Percentiles rank a stretch among this genome's conserved stretches.
Conservation (phyloP, 2,113 vertebrate species). For the Lophura nycthemera region DNA sequence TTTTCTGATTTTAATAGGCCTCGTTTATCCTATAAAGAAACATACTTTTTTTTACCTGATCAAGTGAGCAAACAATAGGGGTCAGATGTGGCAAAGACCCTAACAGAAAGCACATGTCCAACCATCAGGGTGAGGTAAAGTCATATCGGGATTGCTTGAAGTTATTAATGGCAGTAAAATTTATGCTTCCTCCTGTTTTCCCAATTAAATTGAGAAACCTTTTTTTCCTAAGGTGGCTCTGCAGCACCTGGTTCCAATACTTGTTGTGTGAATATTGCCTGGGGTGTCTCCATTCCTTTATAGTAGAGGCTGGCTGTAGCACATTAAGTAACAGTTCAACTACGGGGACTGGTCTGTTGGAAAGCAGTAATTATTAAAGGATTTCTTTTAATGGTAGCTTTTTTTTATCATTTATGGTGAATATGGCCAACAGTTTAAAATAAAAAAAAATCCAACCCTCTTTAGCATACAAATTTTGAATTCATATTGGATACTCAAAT, state of each 20-base stretch:
- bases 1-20: conserved; percentile 79
- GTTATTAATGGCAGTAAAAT: conserved; percentile 98
- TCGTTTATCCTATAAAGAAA: conserved; percentile 82
- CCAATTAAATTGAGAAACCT: conserved; percentile 90
- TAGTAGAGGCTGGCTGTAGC: conserved; percentile 70
- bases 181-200: conserved; percentile 97
- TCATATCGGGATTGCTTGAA: conserved; percentile 87
- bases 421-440: not conserved
- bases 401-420: conserved; percentile 57
- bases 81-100: conserved; percentile 81
- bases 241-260: conserved; percentile 91
- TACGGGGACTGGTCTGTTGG: conserved; percentile 58
- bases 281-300: conserved; percentile 78
- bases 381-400: conserved; percentile 64
- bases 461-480: not conserved
- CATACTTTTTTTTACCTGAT: conserved; percentile 83
- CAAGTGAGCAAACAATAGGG: conserved; percentile 82
- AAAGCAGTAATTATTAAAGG: conserved; percentile 70
- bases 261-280: conserved; percentile 85
- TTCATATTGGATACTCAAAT: not conserved
- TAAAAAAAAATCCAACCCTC: not conserved
- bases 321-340: conserved; percentile 75
- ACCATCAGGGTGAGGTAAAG: conserved; percentile 79
- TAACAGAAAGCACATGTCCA: conserved; percentile 95
- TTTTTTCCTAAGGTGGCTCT: conserved; percentile 82